Evolutionary conservation across 2,113 vertebrate species (phyloP), one percentile per base, ranked within the genome.

Genomic region (Bettongia penicillata): DNA sequence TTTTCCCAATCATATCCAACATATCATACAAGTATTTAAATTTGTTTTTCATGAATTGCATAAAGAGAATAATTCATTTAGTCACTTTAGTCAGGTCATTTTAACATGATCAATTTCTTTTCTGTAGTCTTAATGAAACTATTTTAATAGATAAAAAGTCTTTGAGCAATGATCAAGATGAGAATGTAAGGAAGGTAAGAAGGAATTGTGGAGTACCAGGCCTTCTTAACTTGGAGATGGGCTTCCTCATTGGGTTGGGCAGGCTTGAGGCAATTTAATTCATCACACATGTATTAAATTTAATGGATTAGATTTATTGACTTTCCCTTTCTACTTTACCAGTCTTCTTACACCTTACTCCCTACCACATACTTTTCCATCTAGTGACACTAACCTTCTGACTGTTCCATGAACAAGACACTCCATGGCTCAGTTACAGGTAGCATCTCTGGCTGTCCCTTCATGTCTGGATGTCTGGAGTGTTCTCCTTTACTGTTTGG

Each of bases 1-100:
- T 95, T 94, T 93, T 91, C 96, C 94, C 92, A 55, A 49, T 91
- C 94, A 52, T 53, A 84, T 91, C 50, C 90, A 91, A 92, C 90
- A 94, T 92, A 43, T 93, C 89, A 96, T 93, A 55, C 93, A 16
- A 8, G 95, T 28, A 57, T 94, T 91, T 11, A 0, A n/a, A 25
- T 90, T 93, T 47, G 43, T 49, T 90, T 94, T 68, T 61, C 49
- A 8, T 50, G 91, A 92, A 90, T 61, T 12, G 0, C 53, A 8
- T 53, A n/a, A 43, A 91, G 90, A 94, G 93, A 0, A 51, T 53
- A 92, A 84, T 91, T 49, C 48, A 61, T 89, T 51, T 57, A 50
- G 91, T 91, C 55, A 84, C 93, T 92, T 48, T 93, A 89, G 31
- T 25, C 92, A 25, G 91, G 90, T 50, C 90, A 14, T 91, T 96